Evolutionary conservation across 2,888 invertebrate species (phyloP), one percentile per base, ranked within the genome.

Genomic region (Meiosimyza decipiens): DNA sequence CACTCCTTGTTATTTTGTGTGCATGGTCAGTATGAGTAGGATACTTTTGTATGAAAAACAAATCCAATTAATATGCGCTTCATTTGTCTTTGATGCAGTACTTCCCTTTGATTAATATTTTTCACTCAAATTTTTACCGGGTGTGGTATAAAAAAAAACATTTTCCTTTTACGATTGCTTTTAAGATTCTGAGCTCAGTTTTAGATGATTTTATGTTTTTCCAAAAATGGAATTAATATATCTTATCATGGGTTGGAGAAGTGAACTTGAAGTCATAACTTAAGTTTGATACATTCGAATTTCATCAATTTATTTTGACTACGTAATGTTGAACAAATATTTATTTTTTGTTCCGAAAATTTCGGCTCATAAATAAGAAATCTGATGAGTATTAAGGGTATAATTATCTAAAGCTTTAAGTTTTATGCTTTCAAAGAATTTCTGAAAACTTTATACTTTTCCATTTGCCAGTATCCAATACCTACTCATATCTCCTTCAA

Each of bases 1-100:
- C 28, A 28, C 28, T 4, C 28, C 4, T 28, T 28, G 28, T 51
- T 15, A 13, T 28, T 64, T 16, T 64, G 22, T 64, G 64, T 49
- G 6, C 15, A 9, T 15, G 55, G 55, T 11, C 40, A 40, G 47
- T 13, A 55, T n/a, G 67, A 1, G 55, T 18, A 40, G 55, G 7
- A 51, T 51, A 15, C 60, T 52, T 69, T 60, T 60, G 50, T 60
- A 16, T 33, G 73, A 65, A 71, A 72, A 75, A 72, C 72, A 70
- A 70, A 73, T 73, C 70, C 73, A 75, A 75, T 75, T 73, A 73
- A 72, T 70, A 68, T 60, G 60, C 72, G 71, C 72, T 75, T 75
- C 75, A 75, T 73, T 75, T 73, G 70, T 70, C 67, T 63, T 70
- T 67, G 69, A 72, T 69, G 50, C 49, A 33, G 12, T 28, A 28